Evolutionary conservation across 2,113 vertebrate genomes (phyloP), one percentile per base, ranked within the genome.

Genomic region (Sporophila hypoxantha): DNA sequence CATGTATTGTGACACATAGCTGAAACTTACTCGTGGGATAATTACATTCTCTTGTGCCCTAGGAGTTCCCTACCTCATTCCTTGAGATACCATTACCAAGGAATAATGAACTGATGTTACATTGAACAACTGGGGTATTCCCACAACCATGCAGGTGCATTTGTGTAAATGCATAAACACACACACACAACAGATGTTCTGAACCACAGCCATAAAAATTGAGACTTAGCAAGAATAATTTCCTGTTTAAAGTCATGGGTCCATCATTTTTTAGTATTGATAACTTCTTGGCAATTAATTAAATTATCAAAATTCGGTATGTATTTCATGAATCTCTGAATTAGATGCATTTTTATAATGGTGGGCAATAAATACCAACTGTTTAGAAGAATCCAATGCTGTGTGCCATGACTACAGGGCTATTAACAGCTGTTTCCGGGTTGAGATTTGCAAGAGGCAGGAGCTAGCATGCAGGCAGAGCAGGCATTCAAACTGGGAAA

Each of bases 1-100:
- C 23, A 25, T 2, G 4, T 6, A 46, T 34, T 53, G 17, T 34
- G 34, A 65, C 17, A 74, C 0, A 0, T 1, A 47, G 16, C 10
- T 76, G 68, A 88, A 78, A 61, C 5, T 57, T 41, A 32, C 25
- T 84, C 8, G n/a, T 20, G 10, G 80, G 41, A 60, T 23, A 57
- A 73, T 18, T 6, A 17, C 50, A 27, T 30, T 34, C 8, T 27
- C 6, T 19, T 66, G 20, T 27, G n/a, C 13, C 26, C 81, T 32
- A 10, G 61, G 55, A 88, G 12, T 23, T 14, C 11, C 47, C 25
- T 32, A 10, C 10, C 32, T 65, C 32, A 20, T 23, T 77, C 44
- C 25, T 29, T 41, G 12, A 34, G 27, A 70, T 20, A 22, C 4
- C n/a, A 56, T 20, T 25, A 52, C 27, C 8, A 67, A 67, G 14